These are phyloP conservation scores for Elephantulus edwardii DNA, from an alignment of 2,113 vertebrate genomes.

Conservation along the genomic window DNA sequence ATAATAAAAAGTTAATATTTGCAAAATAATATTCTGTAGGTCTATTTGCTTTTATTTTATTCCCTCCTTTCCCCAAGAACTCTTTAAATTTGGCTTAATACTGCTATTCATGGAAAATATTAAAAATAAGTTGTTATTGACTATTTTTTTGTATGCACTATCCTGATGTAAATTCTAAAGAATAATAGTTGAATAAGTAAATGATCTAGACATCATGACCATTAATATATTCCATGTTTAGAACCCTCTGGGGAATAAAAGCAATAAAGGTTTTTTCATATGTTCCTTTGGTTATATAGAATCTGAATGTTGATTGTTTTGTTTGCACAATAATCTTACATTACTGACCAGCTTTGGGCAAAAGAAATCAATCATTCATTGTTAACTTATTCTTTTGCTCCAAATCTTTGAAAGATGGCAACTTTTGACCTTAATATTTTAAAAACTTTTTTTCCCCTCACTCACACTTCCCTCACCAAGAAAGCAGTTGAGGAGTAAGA, in stretches of 20 bases:
- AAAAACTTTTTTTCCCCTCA: not conserved
- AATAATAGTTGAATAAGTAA: not conserved
- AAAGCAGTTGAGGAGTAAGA: not conserved
- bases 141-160: not conserved
- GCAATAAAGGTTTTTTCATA: not conserved
- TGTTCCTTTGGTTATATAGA: not conserved
- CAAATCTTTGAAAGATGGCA: not conserved
- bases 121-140: not conserved
- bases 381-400: not conserved
- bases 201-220: not conserved
- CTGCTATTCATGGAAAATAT: not conserved
- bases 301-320: constrained; percentile 6
- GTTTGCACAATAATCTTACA: not conserved
- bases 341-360: not conserved
- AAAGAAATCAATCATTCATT: not conserved
- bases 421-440: not conserved
- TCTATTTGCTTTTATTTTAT: constrained; percentile 29
- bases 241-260: not conserved
- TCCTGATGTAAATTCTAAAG: constrained; percentile 4
- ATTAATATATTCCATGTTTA: not conserved
- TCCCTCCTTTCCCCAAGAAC: not conserved
- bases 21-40: constrained; percentile 3
- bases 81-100: constrained; percentile 19
- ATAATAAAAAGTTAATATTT: constrained; percentile 19
- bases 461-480: not conserved